Evolutionary conservation across 2,797 vertebrate species (phyloP).

Genomic region (Acanthurus leucopareius): DNA sequence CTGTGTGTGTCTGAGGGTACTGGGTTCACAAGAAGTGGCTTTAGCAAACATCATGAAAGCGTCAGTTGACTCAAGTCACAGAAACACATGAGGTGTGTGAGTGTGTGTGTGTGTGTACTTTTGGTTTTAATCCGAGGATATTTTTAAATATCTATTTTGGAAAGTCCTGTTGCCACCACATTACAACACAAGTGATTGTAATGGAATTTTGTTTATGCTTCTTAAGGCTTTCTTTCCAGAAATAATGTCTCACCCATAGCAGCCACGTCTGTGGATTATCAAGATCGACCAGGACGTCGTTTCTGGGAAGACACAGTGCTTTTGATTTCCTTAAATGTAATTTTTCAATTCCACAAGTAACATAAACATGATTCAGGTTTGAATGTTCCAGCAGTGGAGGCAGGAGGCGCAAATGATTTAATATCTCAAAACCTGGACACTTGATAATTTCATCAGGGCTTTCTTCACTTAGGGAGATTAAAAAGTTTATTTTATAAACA

Average conservation of each 20-base stretch:
- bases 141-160: constrained; percentile 9
- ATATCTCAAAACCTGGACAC: neutral
- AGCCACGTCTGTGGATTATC: constrained; percentile 2
- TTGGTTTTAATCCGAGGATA: neutral
- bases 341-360: neutral
- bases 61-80: neutral
- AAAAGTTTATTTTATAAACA: too few relatives aligned
- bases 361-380: neutral
- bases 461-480: neutral
- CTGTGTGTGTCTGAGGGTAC: constrained; percentile 61
- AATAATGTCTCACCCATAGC: constrained; percentile 8
- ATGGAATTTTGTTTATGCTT: constrained; percentile 38
- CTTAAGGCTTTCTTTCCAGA: constrained; percentile 25
- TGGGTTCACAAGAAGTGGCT: constrained; percentile 26
- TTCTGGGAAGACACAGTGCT: neutral
- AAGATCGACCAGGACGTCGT: neutral
- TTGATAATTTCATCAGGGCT: neutral
- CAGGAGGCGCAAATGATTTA: neutral
- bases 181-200: constrained; percentile 20
- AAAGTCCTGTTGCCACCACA: neutral
- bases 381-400: neutral
- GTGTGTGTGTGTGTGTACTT: neutral
- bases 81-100: neutral
- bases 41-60: constrained; percentile 11
- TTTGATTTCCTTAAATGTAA: neutral